Evolutionary conservation across 1,140 invertebrate genomes (phyloP), one percentile per base, ranked within the genome.

Genomic region (Meloidogyne hapla): DNA sequence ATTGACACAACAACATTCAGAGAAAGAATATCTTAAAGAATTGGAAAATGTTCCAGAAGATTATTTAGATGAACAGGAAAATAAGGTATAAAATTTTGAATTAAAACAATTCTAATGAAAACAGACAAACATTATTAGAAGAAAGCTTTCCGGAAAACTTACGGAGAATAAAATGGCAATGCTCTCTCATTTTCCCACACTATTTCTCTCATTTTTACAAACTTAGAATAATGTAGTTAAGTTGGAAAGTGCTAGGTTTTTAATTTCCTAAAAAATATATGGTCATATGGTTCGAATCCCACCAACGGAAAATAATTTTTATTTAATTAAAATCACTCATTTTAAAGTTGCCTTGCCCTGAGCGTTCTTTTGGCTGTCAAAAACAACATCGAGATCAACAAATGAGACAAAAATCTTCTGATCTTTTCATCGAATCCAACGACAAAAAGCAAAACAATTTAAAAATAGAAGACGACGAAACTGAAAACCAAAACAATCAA

Each of bases 41-140:
- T 40, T 73, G 56, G 56, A 73, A 63, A 73, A 73, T 63, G 71
- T 73, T 61, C 13, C 71, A 13, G 71, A 73, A 63, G 71, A 73
- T 40, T 73, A 73, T 63, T 61, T 73, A 23, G 71, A 73, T 28
- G 71, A 73, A 64, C 71, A 73, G 25, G 71, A 73, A 64, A 25
- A 21, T 18, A 26, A n/a, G 10, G 71, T 73, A 64, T 2, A n/a
- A 25, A 48, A 1, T 1, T 42, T 42, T 42, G n/a, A n/a, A n/a
- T n/a, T n/a, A n/a, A n/a, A n/a, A n/a, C n/a, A n/a, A n/a, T n/a
- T n/a, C n/a, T n/a, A n/a, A n/a, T n/a, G 33, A 33, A 6, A 33
- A 33, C 33, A 33, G 33, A 33, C n/a, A n/a, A n/a, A n/a, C n/a
- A n/a, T n/a, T n/a, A n/a, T n/a, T n/a, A n/a, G n/a, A n/a, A n/a